Conservation (phyloP, 2,113 vertebrate genomes). For the Terrapene triunguis region DNA sequence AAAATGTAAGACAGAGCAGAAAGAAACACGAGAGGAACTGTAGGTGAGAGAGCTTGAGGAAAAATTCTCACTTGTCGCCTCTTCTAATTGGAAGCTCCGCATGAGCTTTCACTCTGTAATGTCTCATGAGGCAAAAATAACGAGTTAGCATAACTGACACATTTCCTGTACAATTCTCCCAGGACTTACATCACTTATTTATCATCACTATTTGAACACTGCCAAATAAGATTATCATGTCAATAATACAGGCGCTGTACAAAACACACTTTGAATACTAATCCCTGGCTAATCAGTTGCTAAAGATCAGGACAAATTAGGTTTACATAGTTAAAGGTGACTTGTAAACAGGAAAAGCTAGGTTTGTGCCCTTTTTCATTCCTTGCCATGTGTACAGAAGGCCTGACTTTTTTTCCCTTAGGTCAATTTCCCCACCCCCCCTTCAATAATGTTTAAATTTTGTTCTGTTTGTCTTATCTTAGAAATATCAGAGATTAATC, state of each 20-base stretch:
- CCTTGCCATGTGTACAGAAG: neutral
- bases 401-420: neutral
- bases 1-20: neutral
- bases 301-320: neutral
- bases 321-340: neutral
- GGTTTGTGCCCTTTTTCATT: neutral
- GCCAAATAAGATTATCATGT: neutral
- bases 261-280: neutral
- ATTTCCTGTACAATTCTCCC: neutral
- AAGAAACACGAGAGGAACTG: neutral
- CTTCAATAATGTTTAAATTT: rapidly evolving
- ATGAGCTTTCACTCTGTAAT: constrained; percentile 25
- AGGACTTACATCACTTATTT: neutral
- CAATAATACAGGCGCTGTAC: neutral
- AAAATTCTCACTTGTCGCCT: rapidly evolving
- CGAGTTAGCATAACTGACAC: neutral
- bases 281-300: neutral
- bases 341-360: neutral
- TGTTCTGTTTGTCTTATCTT: neutral
- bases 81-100: neutral
- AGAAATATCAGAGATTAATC: neutral
- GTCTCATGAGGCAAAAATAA: neutral
- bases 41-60: neutral
- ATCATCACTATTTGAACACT: constrained; percentile 20
- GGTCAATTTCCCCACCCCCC: neutral